These are phyloP conservation scores for Acropora tenuis DNA, from an alignment of 64 coral and sea anemone genomes.

Conservation along the genomic window DNA sequence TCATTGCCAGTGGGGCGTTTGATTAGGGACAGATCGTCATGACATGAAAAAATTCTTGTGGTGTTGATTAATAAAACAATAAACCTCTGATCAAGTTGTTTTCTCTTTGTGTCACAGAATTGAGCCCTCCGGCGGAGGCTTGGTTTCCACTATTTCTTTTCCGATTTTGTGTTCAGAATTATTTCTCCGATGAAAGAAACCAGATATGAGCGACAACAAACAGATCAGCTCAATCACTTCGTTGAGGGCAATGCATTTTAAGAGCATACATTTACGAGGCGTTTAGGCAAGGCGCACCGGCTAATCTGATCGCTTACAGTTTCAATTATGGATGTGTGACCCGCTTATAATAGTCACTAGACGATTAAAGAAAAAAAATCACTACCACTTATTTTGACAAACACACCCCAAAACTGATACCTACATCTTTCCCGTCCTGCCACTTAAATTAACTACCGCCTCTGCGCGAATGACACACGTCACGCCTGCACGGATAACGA, in stretches of 20 bases:
- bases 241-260: neutral
- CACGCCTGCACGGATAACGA: neutral
- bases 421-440: constrained; percentile 8
- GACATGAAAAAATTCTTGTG: constrained; percentile 21
- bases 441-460: neutral
- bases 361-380: neutral
- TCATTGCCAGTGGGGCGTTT: neutral
- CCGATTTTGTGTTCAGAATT: neutral
- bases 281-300: neutral
- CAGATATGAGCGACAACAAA: neutral
- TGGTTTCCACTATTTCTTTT: neutral
- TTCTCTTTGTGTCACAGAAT: neutral
- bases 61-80: constrained; percentile 20
- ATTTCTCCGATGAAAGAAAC: neutral
- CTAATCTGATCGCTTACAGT: neutral
- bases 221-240: neutral
- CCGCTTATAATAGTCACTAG: neutral
- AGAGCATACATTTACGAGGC: neutral
- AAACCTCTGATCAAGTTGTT: neutral
- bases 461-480: neutral
- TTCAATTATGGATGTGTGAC: constrained; percentile 10
- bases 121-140: constrained; percentile 21
- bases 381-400: neutral
- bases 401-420: constrained; percentile 22
- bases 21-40: neutral